Evolutionary conservation across 1,140 invertebrate species (phyloP).

Genomic region (Caenorhabditis remanei): DNA sequence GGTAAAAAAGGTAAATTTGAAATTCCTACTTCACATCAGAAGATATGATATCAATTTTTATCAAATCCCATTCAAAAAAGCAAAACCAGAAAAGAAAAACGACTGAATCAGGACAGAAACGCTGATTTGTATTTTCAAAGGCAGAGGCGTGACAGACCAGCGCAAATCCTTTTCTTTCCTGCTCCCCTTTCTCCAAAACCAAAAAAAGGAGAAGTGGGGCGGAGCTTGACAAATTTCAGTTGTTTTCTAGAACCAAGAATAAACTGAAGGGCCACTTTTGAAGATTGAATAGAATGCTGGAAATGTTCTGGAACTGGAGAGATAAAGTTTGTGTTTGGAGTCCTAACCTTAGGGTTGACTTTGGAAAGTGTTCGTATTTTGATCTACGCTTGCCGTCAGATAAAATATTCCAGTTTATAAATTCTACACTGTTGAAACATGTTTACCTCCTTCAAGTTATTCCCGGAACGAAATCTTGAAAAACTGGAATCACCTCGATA

Average conservation of each 20-base stretch:
- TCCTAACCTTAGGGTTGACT: too few relatives aligned
- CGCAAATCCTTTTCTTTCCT: slow-evolving; percentile 28
- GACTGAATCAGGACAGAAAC: background rate
- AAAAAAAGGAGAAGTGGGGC: slow-evolving; percentile 1
- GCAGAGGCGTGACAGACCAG: slow-evolving; percentile 26
- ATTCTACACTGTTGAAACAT: too few relatives aligned
- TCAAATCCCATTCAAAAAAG: background rate
- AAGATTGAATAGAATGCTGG: background rate
- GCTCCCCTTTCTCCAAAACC: background rate
- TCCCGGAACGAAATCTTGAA: background rate
- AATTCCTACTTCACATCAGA: background rate
- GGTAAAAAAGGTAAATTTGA: background rate
- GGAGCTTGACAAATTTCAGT: slow-evolving; percentile 42
- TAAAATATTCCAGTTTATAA: too few relatives aligned
- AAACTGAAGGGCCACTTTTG: slow-evolving; percentile 4
- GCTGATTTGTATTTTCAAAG: slow-evolving; percentile 24
- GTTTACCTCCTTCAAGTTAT: background rate
- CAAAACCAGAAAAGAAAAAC: slow-evolving; percentile 5
- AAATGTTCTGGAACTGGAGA: background rate
- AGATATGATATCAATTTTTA: background rate
- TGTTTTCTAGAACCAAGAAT: background rate
- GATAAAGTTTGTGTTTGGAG: background rate
- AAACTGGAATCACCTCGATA: background rate
- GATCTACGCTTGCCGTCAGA: too few relatives aligned
- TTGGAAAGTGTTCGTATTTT: too few relatives aligned